These are phyloP conservation scores for Coregonus clupeaformis DNA, from an alignment of 2,113 vertebrate species.

Conservation along the genomic window DNA sequence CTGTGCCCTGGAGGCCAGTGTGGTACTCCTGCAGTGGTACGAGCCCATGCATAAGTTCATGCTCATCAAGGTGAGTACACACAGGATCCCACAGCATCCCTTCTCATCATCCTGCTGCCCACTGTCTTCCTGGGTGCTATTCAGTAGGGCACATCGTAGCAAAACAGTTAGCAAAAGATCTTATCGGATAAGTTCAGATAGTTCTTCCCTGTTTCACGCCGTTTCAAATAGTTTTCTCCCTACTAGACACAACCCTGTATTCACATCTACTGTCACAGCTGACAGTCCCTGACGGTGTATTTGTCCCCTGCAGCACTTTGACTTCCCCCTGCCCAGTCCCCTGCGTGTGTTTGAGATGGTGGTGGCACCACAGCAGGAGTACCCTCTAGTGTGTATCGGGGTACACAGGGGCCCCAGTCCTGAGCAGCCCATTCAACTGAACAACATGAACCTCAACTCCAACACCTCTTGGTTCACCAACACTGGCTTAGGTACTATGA, in stretches of 20 bases:
- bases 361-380: constrained; percentile 77
- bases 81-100: not conserved
- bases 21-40: constrained; percentile 90
- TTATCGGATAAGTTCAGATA: too few relatives aligned
- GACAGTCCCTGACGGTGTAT: not conserved
- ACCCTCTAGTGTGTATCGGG: constrained; percentile 84
- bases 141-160: too few relatives aligned
- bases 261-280: too few relatives aligned
- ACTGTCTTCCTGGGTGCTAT: not conserved
- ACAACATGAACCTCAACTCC: constrained; percentile 87
- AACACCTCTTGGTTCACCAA: constrained; percentile 87
- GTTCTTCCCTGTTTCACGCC: not conserved
- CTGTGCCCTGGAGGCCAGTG: constrained; percentile 84
- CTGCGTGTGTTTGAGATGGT: constrained; percentile 84
- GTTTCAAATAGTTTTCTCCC: too few relatives aligned
- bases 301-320: constrained; percentile 73
- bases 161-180: too few relatives aligned
- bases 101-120: not conserved
- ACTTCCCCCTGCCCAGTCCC: constrained; percentile 83
- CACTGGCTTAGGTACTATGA: constrained; percentile 66
- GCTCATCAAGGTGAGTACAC: constrained; percentile 82
- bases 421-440: constrained; percentile 67
- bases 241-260: too few relatives aligned
- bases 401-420: constrained; percentile 60
- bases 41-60: constrained; percentile 92